Conservation (phyloP, 2,888 invertebrate species). For the Nomada fabriciana region DNA sequence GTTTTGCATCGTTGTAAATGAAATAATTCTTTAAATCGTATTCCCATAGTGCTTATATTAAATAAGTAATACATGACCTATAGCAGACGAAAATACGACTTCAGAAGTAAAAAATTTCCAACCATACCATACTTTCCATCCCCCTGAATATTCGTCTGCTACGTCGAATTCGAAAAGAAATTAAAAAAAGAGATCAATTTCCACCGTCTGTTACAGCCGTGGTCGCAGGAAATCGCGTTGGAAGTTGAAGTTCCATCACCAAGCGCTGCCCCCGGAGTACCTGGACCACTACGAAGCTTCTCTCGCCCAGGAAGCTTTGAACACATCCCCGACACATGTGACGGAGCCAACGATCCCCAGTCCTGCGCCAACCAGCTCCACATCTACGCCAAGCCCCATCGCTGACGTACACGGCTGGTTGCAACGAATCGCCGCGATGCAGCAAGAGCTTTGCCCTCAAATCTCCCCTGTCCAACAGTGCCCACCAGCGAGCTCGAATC, state of each 20-base stretch:
- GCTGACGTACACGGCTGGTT: conserved; percentile 87
- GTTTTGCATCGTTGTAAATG: no score
- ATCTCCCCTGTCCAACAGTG: conserved; percentile 43
- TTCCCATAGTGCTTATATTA: no score
- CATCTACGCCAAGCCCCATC: conserved; percentile 78
- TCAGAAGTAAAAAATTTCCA: no score
- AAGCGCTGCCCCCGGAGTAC: conserved; percentile 91
- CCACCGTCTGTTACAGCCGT: conserved; percentile 74
- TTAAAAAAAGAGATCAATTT: neutral
- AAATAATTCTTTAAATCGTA: no score
- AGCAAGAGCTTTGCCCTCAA: conserved; percentile 85
- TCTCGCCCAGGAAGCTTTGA: conserved; percentile 85
- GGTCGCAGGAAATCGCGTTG: conserved; percentile 88
- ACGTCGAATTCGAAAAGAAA: neutral
- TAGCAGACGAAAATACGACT: no score
- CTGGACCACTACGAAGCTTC: conserved; percentile 92
- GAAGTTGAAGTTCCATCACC: conserved; percentile 93
- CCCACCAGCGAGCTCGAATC: conserved; percentile 32
- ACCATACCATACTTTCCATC: no score
- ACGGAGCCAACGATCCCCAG: conserved; percentile 79
- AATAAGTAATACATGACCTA: no score
- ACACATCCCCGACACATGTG: conserved; percentile 73
- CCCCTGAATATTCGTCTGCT: neutral
- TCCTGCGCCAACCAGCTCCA: conserved; percentile 80
- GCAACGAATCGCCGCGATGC: conserved; percentile 90